phyloP scores from a whole-genome alignment of 2,888 invertebrate species.

The Pammene fasciana region DNA sequence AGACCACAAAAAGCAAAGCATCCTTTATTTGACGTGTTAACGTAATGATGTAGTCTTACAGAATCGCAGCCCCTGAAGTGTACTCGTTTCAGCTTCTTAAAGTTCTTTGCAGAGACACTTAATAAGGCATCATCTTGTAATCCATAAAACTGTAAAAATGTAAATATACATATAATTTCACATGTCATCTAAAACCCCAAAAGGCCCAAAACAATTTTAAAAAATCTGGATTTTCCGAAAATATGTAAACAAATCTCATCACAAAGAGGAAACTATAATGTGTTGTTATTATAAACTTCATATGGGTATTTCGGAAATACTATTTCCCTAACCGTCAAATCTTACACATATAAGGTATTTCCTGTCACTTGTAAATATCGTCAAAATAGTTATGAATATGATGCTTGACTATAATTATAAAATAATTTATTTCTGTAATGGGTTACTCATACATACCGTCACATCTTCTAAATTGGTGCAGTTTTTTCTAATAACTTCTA shows the following conservation, averaged over 20 bases:
- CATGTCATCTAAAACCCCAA: too few relatives aligned
- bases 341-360: not conserved
- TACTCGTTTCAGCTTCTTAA: slow-evolving; percentile 11
- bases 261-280: too few relatives aligned
- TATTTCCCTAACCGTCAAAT: not conserved
- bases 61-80: slow-evolving; percentile 19
- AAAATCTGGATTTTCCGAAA: too few relatives aligned
- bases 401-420: too few relatives aligned
- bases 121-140: not conserved
- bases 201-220: too few relatives aligned
- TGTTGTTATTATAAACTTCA: too few relatives aligned
- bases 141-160: slow-evolving; percentile 17
- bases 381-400: not conserved
- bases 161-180: not conserved
- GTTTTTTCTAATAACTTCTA: not conserved
- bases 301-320: too few relatives aligned
- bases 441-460: not conserved
- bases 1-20: slow-evolving; percentile 16
- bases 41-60: slow-evolving; percentile 1
- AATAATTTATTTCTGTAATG: too few relatives aligned
- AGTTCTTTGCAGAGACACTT: not conserved
- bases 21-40: slow-evolving; percentile 1
- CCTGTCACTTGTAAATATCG: not conserved
- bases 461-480: slow-evolving; percentile 19
- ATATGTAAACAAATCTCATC: too few relatives aligned